Evolutionary conservation across 2,888 invertebrate species (phyloP), one percentile per base, ranked within the genome.

Genomic region (Pterostichus niger): DNA sequence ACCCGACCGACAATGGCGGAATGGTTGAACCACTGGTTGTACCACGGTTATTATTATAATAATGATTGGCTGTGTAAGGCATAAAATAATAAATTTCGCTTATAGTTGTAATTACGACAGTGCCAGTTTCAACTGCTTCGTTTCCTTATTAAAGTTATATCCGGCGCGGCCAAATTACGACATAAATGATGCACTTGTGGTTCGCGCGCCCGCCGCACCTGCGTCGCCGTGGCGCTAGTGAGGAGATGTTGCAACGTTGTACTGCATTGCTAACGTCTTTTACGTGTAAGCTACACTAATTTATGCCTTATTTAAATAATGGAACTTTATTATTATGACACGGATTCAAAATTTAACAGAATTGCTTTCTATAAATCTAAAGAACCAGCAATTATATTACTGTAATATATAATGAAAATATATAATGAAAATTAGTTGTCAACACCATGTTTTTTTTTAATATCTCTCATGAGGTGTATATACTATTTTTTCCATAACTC

Each of bases 131-230:
- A 64, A 64, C 33, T 64, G 56, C 61, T 44, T 78, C 77, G 80
- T 71, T 81, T 81, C 81, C 81, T 81, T 81, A 81, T 81, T 81
- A 81, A 81, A 71, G 54, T 71, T 68, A 71, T 71, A 81, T 71
- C 78, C 78, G 59, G 71, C 54, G 75, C 49, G 52, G 49, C 75
- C 75, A 75, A 75, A 75, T 75, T 75, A 75, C 75, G 49, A 17
- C 75, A 75, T 75, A 49, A 75, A 75, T 75, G 75, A 52, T 75
- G 75, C 52, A 75, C 35, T 64, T 31, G 64, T 33, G 64, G 64
- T 64, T 64, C 33, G n/a, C 17, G 64, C 33, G 35, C 33, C 35
- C 33, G 64, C 64, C 64, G 35, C 64, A 35, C 6, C 33, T 64
- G 64, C 33, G 35, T 3, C 11, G n/a, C 17, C 11, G 35, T 11